Evolutionary conservation across 1,140 invertebrate genomes (phyloP), one percentile per base, ranked within the genome.

Genomic region (Drosophila subobscura): DNA sequence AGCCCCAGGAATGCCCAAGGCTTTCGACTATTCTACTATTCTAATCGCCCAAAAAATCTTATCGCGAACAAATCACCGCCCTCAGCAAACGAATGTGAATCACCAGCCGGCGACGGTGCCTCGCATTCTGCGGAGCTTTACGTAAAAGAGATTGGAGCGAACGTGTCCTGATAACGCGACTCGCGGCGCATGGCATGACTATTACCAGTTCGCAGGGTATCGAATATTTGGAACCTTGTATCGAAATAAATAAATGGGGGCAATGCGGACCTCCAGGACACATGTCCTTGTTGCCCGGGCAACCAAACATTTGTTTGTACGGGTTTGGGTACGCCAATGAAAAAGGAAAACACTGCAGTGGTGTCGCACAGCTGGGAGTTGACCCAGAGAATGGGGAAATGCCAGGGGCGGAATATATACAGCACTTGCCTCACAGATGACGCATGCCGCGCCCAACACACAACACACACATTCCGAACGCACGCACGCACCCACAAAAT

Each of bases 111-210:
- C 33, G 33, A 37, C 25, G 12, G 6, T 29, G 49, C 41, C 33
- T 72, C 33, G 66, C 66, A 74, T 70, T 80, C 67, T 67, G 56
- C 49, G 58, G 55, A 72, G 68, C 68, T 71, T 71, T 71, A 71
- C 65, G 67, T 71, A 71, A 65, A 22, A 7, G 20, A 70, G 54
- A 70, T 51, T 70, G 65, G 12, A 16, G 42, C 46, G 16, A 59
- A 52, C 37, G 33, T 23, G 42, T 29, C 16, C 22, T 33, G 67
- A 71, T 71, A 71, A 71, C 65, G 23, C 47, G 12, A 7, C 55
- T 40, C 65, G 22, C 40, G 67, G 16, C 16, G 65, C 67, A 71
- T 70, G 67, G 65, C 65, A 71, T 71, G 67, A 71, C 65, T 71
- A 58, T 57, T 57, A 68, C 54, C 65, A 33, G 25, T 50, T 7